A percentile compares a stretch with the other conserved stretches of the same genome.
Conservation (phyloP, 2,113 vertebrate species). For the Myodes glareolus region DNA sequence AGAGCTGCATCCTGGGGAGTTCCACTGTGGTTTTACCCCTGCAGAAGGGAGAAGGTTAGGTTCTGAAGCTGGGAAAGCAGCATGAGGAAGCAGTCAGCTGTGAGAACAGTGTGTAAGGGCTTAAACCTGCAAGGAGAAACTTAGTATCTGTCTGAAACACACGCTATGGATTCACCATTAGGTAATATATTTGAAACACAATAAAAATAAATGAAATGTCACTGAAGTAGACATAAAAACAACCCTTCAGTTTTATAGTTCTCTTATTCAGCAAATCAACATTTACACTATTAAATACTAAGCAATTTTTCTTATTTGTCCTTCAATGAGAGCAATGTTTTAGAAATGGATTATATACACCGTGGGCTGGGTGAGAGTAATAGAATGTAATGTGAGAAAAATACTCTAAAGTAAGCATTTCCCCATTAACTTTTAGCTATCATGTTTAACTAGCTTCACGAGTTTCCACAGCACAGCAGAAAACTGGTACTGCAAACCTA, state of each 20-base stretch:
- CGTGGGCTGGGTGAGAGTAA: neutral
- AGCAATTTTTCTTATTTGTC: neutral
- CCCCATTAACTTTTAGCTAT: neutral
- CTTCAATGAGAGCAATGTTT: neutral
- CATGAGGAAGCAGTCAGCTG: constrained; percentile 67
- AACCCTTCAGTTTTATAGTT: neutral
- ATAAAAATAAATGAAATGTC: neutral
- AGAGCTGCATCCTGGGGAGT: constrained; percentile 85
- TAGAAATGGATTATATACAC: neutral
- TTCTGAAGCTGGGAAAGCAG: constrained; percentile 75
- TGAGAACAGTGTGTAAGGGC: constrained; percentile 24
- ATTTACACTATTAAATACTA: neutral
- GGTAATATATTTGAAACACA: constrained; percentile 8
- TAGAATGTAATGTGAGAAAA: neutral
- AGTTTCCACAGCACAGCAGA: neutral
- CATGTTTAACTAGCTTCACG: constrained; percentile 31
- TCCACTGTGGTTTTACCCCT: constrained; percentile 88
- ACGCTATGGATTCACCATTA: neutral
- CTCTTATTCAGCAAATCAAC: neutral
- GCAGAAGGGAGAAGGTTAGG: constrained; percentile 87
- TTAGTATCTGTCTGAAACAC: constrained; percentile 22
- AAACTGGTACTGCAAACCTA: constrained; percentile 29
- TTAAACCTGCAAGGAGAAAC: constrained; percentile 39
- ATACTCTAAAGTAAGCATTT: constrained; percentile 15
- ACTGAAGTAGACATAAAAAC: constrained; percentile 27